Conservation (phyloP, 2,113 vertebrate species). For the Clarias magur region DNA sequence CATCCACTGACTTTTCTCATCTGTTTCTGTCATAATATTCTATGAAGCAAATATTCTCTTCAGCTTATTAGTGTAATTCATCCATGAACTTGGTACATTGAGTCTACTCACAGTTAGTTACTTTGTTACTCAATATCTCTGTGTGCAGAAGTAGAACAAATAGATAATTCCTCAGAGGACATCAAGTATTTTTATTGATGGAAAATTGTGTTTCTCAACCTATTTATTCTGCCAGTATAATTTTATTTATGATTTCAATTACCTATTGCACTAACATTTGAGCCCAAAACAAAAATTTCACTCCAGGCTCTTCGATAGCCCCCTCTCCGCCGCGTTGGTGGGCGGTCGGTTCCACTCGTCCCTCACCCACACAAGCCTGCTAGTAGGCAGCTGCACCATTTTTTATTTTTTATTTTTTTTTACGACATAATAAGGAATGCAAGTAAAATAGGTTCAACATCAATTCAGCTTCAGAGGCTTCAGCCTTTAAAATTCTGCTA, state of each 20-base stretch:
- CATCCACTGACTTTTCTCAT: background rate
- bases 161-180: background rate
- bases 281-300: background rate
- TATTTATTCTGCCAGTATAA: constrained; percentile 1
- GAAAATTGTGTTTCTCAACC: background rate
- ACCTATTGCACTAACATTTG: background rate
- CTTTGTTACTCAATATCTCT: background rate
- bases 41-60: background rate
- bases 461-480: background rate
- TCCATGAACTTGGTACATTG: background rate
- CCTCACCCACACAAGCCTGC: background rate
- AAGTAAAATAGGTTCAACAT: background rate
- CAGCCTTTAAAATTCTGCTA: background rate
- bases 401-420: constrained; percentile 11
- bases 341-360: background rate
- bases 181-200: background rate
- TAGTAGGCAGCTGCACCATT: constrained; percentile 22
- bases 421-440: constrained; percentile 27
- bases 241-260: constrained; percentile 1
- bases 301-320: background rate
- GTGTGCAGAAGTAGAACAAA: background rate
- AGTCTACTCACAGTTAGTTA: background rate
- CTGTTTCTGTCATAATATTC: background rate
- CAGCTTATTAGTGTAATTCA: background rate
- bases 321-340: background rate